These are phyloP conservation scores for Drosophila pseudoobscura DNA, from an alignment of 1,140 invertebrate genomes.

Conservation along the genomic window DNA sequence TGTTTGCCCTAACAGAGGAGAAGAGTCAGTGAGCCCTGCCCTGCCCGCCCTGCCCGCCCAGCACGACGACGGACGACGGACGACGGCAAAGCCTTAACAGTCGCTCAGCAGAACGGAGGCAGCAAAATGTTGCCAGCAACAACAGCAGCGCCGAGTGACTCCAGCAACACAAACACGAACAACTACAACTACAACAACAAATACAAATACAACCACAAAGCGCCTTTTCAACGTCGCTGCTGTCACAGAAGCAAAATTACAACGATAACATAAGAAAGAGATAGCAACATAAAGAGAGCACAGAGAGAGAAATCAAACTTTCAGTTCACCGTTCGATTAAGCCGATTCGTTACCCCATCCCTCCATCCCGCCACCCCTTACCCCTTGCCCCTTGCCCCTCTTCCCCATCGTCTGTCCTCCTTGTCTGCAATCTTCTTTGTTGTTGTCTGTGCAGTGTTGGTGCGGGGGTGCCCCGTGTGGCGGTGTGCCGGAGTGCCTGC, in stretches of 20 bases:
- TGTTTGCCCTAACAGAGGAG: constrained; percentile 11
- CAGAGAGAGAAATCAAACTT: constrained; percentile 13
- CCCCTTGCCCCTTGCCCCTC: background rate
- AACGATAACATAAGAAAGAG: constrained; percentile 60
- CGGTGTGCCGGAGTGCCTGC: constrained; percentile 19
- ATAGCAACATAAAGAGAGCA: constrained; percentile 19
- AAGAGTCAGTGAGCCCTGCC: background rate
- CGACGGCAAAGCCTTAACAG: constrained; percentile 19
- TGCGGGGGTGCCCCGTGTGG: constrained; percentile 8
- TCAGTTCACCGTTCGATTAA: no score
- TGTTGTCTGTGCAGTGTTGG: constrained; percentile 14
- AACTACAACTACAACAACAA: constrained; percentile 31
- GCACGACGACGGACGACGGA: background rate
- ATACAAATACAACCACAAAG: constrained; percentile 40
- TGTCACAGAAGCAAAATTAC: constrained; percentile 51
- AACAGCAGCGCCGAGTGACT: constrained; percentile 10
- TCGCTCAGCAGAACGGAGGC: constrained; percentile 15
- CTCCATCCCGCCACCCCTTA: constrained; percentile 1
- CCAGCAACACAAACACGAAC: constrained; percentile 18
- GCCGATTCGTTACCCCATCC: background rate
- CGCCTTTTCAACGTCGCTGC: constrained; percentile 47
- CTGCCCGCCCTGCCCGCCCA: no score
- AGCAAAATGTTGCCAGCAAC: constrained; percentile 47
- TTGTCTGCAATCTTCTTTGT: constrained; percentile 16
- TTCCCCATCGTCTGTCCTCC: background rate